phyloP scores from a whole-genome alignment of 2,797 vertebrate genomes.

The Sardinella longiceps region DNA sequence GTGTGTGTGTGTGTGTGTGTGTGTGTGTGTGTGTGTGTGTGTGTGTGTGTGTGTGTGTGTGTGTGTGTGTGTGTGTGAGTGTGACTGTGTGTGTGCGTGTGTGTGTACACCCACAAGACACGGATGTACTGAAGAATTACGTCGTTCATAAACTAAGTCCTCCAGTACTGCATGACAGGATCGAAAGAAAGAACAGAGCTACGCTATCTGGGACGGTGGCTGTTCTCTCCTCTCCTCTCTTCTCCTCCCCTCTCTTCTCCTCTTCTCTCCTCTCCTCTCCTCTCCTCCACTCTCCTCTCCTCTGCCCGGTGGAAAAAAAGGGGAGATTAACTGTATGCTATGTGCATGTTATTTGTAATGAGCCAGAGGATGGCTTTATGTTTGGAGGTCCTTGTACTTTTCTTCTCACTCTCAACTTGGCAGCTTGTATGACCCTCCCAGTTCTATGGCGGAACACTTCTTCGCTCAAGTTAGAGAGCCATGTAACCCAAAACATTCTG shows the following conservation, averaged over 20 bases:
- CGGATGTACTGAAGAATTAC: constrained; percentile 14
- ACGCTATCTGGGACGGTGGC: neutral
- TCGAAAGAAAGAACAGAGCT: neutral
- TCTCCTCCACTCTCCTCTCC: neutral
- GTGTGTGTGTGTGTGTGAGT: constrained; percentile 1
- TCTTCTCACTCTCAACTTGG: neutral
- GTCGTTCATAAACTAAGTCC: constrained; percentile 10
- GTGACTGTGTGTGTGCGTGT: neutral
- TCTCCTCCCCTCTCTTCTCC: neutral
- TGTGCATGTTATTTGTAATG: neutral
- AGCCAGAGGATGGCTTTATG: neutral
- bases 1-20: constrained; percentile 5
- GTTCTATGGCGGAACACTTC: neutral
- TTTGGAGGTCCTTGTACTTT: neutral
- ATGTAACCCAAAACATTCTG: neutral
- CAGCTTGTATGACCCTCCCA: neutral
- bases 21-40: constrained; percentile 3
- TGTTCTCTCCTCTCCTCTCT: too few species aligned
- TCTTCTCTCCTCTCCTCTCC: too few species aligned
- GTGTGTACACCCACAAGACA: constrained; percentile 21
- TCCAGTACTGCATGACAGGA: neutral
- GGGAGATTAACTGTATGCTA: neutral
- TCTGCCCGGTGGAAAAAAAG: neutral
- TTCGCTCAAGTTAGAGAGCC: neutral
- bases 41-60: constrained; percentile 1